Evolutionary conservation across 2,113 vertebrate genomes (phyloP).

Genomic region (Gymnocephalus cernua): DNA sequence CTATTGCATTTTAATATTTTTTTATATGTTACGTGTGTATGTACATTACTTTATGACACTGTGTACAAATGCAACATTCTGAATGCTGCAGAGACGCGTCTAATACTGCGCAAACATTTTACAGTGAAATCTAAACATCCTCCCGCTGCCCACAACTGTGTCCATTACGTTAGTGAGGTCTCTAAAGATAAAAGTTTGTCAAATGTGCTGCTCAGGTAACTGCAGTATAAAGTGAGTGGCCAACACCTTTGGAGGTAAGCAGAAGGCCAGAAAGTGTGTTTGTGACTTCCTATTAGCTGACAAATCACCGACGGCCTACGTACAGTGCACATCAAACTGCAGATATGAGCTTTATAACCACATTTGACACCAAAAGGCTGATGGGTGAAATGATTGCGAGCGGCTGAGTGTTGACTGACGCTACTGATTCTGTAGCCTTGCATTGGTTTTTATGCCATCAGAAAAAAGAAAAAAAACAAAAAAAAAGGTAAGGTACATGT

Average conservation of each 20-base stretch:
- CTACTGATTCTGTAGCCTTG: conserved; percentile 13
- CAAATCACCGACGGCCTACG: conserved; percentile 5
- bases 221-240: neutral
- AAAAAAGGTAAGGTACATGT: conserved; percentile 66
- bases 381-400: conserved; percentile 35
- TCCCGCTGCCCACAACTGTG: conserved; percentile 31
- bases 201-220: conserved; percentile 2
- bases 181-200: conserved; percentile 20
- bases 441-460: conserved; percentile 15
- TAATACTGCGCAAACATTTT: conserved; percentile 45
- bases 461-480: neutral
- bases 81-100: conserved; percentile 47
- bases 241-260: conserved; percentile 3
- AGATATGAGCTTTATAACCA: neutral
- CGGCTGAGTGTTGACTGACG: neutral
- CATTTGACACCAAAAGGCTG: conserved; percentile 27
- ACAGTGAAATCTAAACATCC: conserved; percentile 37
- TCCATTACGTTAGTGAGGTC: conserved; percentile 57
- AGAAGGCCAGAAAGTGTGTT: neutral
- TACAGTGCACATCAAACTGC: conserved; percentile 3
- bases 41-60: conserved; percentile 71
- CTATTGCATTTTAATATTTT: conserved; percentile 81
- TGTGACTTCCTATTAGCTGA: neutral
- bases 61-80: conserved; percentile 63
- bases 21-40: conserved; percentile 66